Evolutionary conservation across 2,888 invertebrate genomes (phyloP), one percentile per base, ranked within the genome.

Genomic region (Neoaliturus tenellus): DNA sequence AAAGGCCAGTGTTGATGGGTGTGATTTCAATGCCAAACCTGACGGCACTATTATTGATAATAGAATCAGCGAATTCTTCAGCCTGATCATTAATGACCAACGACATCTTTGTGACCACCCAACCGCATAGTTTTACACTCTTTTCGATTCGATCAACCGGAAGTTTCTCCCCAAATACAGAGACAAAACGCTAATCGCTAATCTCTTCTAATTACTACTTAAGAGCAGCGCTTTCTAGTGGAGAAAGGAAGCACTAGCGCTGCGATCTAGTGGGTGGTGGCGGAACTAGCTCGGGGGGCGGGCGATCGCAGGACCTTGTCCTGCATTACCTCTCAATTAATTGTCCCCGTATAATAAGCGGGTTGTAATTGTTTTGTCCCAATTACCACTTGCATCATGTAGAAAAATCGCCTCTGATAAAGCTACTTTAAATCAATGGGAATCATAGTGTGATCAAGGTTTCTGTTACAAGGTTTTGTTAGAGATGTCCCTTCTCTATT

Each of bases 311-410:
- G 35, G 23, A 67, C 31, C 23, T 35, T 14, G 23, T 35, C 39
- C 10, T 23, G 39, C 4, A 39, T 20, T 20, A 71, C 4, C 39
- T 39, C 14, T 17, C 0, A 20, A 39, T 71, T n/a, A n/a, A n/a
- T 35, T 71, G 71, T 35, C 39, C 71, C 71, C 71, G 35, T 71
- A 41, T 71, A 71, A 71, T 71, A 71, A 71, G 39, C 71, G 8
- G 39, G 6, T 12, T 71, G 28, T 62, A 51, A 51, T 23, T 51
- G 10, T 62, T 62, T 5, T 28, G 62, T 62, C 62, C 62, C 31
- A 62, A 62, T 62, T 62, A 62, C 62, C 14, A n/a, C 62, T 31
- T 62, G 2, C 6, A 8, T 6, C 39, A 3, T 23, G 51, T 10
- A 48, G 20, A 51, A 48, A 23, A 51, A 23, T 55, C 3, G 55